These are phyloP conservation scores for Hydrolagus affinis DNA, from an alignment of 2,113 vertebrate genomes.

Conservation along the genomic window DNA sequence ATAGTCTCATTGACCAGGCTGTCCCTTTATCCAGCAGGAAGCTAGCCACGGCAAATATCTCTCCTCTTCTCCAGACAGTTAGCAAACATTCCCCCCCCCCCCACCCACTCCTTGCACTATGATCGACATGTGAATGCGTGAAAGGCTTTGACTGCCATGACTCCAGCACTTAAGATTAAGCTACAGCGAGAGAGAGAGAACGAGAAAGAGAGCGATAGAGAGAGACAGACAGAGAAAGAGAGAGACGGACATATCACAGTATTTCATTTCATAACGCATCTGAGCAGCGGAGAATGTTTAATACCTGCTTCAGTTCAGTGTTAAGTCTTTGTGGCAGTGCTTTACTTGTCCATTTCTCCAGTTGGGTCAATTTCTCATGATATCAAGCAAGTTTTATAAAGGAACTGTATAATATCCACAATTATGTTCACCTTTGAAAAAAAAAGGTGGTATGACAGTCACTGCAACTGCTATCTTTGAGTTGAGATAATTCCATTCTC, in stretches of 20 bases:
- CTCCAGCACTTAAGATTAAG: not conserved
- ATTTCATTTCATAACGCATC: not conserved
- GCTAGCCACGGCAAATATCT: not conserved
- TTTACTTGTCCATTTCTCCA: not conserved
- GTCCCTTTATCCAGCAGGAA: not conserved
- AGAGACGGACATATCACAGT: not conserved
- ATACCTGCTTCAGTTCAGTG: not conserved
- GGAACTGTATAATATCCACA: not conserved
- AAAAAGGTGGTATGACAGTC: too few relatives aligned
- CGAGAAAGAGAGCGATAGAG: not conserved
- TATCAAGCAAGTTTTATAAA: not conserved
- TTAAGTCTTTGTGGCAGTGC: not conserved
- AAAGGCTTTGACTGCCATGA: not conserved
- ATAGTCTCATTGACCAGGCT: not conserved
- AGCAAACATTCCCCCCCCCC: not conserved
- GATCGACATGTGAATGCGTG: not conserved
- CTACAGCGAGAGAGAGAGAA: too few relatives aligned
- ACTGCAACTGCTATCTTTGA: not conserved
- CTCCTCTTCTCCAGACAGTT: not conserved
- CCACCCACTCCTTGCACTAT: too few relatives aligned
- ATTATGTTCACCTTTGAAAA: conserved; percentile 6
- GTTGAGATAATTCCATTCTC: too few relatives aligned
- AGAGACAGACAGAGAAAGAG: not conserved
- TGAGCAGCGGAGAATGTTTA: not conserved
- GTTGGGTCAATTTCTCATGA: not conserved